These are phyloP conservation scores for Polypedilum pembai DNA, from an alignment of 1,140 invertebrate species.

Conservation along the genomic window DNA sequence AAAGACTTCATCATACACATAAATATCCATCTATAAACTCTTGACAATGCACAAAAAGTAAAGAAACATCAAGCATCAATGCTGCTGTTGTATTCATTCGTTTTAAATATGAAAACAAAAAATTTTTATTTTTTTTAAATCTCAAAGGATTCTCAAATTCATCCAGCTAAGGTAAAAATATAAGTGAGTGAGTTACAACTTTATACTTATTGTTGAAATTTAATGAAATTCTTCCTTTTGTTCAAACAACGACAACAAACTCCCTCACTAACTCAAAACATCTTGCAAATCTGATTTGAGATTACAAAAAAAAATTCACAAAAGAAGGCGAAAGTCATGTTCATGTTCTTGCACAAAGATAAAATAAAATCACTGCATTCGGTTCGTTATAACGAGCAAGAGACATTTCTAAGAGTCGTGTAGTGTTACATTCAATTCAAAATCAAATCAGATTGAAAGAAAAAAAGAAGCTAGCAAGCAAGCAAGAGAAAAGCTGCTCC, in stretches of 20 bases:
- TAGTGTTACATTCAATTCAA: conserved; percentile 2
- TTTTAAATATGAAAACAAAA: neutral
- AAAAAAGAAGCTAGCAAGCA: neutral
- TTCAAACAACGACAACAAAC: neutral
- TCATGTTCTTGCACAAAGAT: neutral
- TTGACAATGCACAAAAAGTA: no score
- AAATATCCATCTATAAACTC: no score
- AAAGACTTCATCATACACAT: neutral
- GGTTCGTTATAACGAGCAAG: neutral
- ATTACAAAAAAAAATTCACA: neutral
- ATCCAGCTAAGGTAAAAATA: neutral
- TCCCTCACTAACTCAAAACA: neutral
- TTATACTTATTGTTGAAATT: neutral
- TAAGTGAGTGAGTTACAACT: neutral
- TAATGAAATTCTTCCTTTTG: neutral
- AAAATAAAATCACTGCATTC: neutral
- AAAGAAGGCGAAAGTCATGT: neutral
- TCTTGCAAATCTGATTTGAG: neutral
- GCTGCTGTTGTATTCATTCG: neutral
- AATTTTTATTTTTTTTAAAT: neutral
- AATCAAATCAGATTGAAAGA: conserved; percentile 24
- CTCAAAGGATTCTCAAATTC: neutral
- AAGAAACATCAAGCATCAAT: no score
- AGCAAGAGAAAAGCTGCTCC: neutral
- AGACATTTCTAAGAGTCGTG: conserved; percentile 2